Percentiles rank a stretch among this genome's conserved stretches.
These are phyloP conservation scores for Lates japonicus DNA, from an alignment of 2,797 vertebrate species.

Conservation along the genomic window DNA sequence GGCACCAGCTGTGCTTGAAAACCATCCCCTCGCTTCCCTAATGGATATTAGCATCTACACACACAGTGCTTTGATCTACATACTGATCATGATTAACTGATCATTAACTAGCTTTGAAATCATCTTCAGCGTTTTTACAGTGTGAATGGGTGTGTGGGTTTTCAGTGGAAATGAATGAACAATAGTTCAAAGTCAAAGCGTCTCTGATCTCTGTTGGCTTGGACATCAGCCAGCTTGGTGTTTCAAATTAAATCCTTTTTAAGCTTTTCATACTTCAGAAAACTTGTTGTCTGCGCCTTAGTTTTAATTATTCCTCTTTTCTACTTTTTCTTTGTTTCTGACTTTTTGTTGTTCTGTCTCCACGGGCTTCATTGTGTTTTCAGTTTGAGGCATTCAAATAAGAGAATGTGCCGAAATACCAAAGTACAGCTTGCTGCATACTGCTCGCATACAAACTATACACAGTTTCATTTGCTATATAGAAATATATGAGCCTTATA, in stretches of 20 bases:
- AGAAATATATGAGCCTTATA: background rate
- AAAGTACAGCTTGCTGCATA: background rate
- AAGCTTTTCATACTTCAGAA: conserved; percentile 17
- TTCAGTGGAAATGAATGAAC: conserved; percentile 31
- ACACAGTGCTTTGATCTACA: conserved; percentile 36
- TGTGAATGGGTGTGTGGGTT: conserved; percentile 19
- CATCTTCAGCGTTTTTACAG: conserved; percentile 9
- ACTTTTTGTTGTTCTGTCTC: background rate
- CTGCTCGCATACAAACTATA: background rate
- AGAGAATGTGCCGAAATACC: background rate
- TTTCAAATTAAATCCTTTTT: conserved; percentile 17
- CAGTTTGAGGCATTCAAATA: background rate
- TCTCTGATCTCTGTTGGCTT: conserved; percentile 36
- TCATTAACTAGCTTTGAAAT: conserved; percentile 40
- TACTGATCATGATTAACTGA: conserved; percentile 34
- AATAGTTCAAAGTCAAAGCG: conserved; percentile 26
- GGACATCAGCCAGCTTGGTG: conserved; percentile 17
- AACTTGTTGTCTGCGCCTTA: conserved; percentile 2
- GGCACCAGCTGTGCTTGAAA: conserved; percentile 44
- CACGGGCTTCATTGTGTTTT: background rate
- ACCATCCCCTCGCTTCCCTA: background rate
- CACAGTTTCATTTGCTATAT: background rate
- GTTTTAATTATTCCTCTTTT: conserved; percentile 3
- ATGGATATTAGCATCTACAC: conserved; percentile 38
- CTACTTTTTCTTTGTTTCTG: background rate